Evolutionary conservation across 2,113 vertebrate genomes (phyloP), one percentile per base, ranked within the genome.

Genomic region (Hiodon alosoides): DNA sequence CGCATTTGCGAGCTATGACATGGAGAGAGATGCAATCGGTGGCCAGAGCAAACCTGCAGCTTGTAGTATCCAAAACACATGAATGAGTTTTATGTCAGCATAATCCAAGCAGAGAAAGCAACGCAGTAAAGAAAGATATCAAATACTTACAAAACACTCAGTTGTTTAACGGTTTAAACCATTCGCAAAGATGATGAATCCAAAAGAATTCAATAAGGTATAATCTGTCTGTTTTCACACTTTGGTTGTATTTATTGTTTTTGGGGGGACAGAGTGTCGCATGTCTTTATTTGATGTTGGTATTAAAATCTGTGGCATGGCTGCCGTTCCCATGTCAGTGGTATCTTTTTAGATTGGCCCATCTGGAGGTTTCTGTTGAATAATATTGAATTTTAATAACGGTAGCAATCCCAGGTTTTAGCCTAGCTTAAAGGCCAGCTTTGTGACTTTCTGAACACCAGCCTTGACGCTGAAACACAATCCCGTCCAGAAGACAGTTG

Each of bases 361-460:
- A 55, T 77, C 16, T 52, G 53, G 57, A 31, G 50, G 73, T 65
- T 66, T 59, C 8, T 62, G 16, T 46, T 48, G 47, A 73, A 69
- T 11, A 62, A 72, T 47, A 67, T 72, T 67, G 69, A 75, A 71
- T 57, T 57, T 16, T 62, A 76, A 78, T 77, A 73, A 78, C 55
- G 9, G 71, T 9, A 50, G 62, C 9, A 60, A 71, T 59, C 61
- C 54, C 68, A 10, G 60, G 64, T 74, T 76, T 76, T 16, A 78
- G 8, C 65, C 50, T 3, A 59, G 73, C 79, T 66, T 48, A 48
- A 64, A 53, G 14, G 64, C 69, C 71, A 51, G 31, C 72, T 71
- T 62, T 62, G 54, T 75, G 76, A 74, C 65, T 66, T 71, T 31
- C 71, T 66, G 74, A 78, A 74, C 53, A 67, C 71, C 13, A 13